phyloP scores from a whole-genome alignment of 1,140 invertebrate genomes.

The Drosophila bocqueti region DNA sequence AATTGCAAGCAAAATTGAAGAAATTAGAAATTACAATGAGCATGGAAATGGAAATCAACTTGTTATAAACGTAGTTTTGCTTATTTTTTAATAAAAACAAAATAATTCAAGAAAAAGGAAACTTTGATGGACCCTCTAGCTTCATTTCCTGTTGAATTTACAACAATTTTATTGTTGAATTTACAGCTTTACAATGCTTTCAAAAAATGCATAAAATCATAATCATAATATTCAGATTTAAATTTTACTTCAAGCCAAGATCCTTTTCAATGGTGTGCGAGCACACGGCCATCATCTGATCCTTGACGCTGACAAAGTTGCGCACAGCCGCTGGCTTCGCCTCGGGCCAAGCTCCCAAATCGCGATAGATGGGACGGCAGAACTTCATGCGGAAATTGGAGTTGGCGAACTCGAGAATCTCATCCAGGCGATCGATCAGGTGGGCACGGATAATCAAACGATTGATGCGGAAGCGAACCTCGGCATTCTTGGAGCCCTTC shows the following conservation, averaged over 20 bases:
- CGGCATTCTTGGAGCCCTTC: conserved; percentile 89
- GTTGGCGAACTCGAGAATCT: conserved; percentile 92
- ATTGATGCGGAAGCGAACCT: conserved; percentile 94
- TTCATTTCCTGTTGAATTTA: not conserved
- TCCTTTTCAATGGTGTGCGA: conserved; percentile 91
- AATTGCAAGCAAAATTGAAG: conserved; percentile 64
- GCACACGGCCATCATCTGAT: conserved; percentile 93
- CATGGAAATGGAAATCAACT: conserved; percentile 82
- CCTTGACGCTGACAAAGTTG: conserved; percentile 89
- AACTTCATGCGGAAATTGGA: conserved; percentile 96
- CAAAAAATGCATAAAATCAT: conserved; percentile 38
- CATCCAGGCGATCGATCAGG: conserved; percentile 88
- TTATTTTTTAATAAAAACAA: conserved; percentile 85
- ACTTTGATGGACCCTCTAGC: not conserved
- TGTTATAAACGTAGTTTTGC: conserved; percentile 85
- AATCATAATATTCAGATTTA: conserved; percentile 9
- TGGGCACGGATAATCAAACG: conserved; percentile 90
- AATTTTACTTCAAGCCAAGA: conserved; percentile 85
- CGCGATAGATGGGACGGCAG: conserved; percentile 94
- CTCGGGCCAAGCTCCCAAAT: conserved; percentile 92
- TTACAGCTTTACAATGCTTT: not conserved
- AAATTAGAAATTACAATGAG: conserved; percentile 62
- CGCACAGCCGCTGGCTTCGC: conserved; percentile 89
- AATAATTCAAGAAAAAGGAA: conserved; percentile 72
- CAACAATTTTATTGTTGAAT: conserved; percentile 24